Base-by-base conservation (phyloP, 2,113 vertebrate species). In the Struthidea cinerea region DNA sequence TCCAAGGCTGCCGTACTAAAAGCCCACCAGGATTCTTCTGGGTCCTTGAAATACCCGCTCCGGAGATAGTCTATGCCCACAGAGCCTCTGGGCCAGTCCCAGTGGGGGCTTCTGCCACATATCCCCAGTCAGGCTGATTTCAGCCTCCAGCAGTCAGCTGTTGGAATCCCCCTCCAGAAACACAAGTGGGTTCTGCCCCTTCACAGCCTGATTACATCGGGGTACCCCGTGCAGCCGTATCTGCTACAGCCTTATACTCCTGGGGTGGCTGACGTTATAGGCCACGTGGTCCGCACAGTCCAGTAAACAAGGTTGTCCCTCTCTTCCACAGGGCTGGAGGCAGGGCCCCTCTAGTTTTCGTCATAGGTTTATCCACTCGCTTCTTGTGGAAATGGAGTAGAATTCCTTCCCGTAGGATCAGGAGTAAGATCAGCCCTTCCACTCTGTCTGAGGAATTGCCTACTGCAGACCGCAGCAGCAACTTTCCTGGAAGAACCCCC, bases 401-500 rank as follows among this genome's bases (percentile, higher is more conserved):
- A 75, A 75, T 75, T 86, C 16, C 41, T 55, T 74, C 23, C 60
- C 27, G 15, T 21, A 30, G 68, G 32, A 55, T 37, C 33, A 74
- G 53, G 41, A 61, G 32, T 49, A 74, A 33, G 68, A 61, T 28
- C 41, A 80, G 41, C 60, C 76, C 27, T 49, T 81, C 35, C 27
- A 17, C 22, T 61, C 32, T 52, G 11, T n/a, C 52, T 55, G 68
- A 67, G 60, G 53, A 49, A 47, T 41, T 47, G 47, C 55, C 16
- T 39, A 11, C 35, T 24, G 19, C 60, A 86, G 46, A 55, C 18
- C 0, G 0, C 47, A 60, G 26, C 0, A 1, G 35, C 41, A 61
- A 20, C n/a, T 80, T 42, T 33, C 32, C 42, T 37, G 26, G 13
- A 42, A 49, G 53, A 91, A 55, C 9, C 22, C 65, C 16, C 22